Base-by-base conservation (phyloP, 2,797 vertebrate species). In the Macroramphosus scolopax region DNA sequence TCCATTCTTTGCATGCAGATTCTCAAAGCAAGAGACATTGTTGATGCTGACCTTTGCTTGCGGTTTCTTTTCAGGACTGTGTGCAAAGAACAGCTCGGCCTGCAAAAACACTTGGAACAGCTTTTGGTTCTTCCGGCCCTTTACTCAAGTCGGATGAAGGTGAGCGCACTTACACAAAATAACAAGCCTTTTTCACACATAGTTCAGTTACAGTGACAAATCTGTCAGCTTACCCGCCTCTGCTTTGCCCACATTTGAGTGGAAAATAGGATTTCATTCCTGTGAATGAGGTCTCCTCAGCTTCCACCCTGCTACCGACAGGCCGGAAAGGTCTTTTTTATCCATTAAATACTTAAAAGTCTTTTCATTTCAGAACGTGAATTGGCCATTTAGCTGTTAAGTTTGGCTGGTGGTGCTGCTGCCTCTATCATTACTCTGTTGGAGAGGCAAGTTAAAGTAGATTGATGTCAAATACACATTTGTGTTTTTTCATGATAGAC, bases 81-180 rank as follows among this genome's bases (percentile, higher is more conserved):
- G 9, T 43, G 12, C 61, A 56, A 48, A 83, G 61, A 50, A 75
- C 67, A 12, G 45, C 46, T 76, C 86, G 72, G 33, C 43, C 60
- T 8, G 46, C 67, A 44, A 89, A 88, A 24, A 69, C 57, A 2
- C 4, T 91, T 0, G 67, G 41, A 40, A 56, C 1, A 0, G 63
- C 55, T n/a, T 39, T 71, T 0, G 55, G 78, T 10, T 84, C 88
- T 0, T 77, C 53, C 41, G 88, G 90, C 31, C 89, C 93, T 12
- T 33, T 93, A 1, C 51, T 57, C 0, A 51, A 35, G 37, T 58
- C 39, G 25, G 17, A 26, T 14, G n/a, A 60, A 12, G 56, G 89
- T 89, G 54, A 85, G 77, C 39, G 1, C 12, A 54, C 55, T 45
- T 4, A 9, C 7, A 28, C 5, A 37, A 18, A 26, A 14, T 16